Percentiles rank a stretch among this genome's conserved stretches.
Conservation (phyloP, 2,113 vertebrate genomes). For the Pseudorhombus dupliciocellatus region DNA sequence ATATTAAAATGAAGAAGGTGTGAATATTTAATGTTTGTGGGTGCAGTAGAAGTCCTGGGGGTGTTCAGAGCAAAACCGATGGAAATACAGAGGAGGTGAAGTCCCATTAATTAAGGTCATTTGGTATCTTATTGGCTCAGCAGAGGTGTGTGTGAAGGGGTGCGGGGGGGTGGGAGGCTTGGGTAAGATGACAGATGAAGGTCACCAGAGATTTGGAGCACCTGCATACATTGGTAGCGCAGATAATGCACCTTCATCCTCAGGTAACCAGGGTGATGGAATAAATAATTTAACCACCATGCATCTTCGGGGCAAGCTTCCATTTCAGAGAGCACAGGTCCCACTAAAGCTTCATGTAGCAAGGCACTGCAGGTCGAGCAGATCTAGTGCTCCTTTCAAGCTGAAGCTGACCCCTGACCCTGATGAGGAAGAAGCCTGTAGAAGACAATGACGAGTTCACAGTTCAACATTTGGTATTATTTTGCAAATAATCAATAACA, state of each 20-base stretch:
- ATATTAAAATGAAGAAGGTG: conserved; percentile 61
- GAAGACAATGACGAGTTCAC: neutral
- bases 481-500: no score
- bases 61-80: conserved; percentile 39
- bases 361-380: neutral
- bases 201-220: conserved; percentile 50
- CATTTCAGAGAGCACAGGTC: conserved; percentile 15
- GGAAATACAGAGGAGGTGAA: conserved; percentile 51
- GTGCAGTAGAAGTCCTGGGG: conserved; percentile 32
- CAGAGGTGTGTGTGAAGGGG: neutral
- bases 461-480: neutral
- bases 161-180: neutral
- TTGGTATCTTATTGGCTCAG: conserved; percentile 43
- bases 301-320: conserved; percentile 5
- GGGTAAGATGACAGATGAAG: conserved; percentile 51
- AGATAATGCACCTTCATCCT: conserved; percentile 33
- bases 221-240: conserved; percentile 9
- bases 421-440: neutral
- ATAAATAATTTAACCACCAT: conserved; percentile 28
- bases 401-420: conserved; percentile 18
- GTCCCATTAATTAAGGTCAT: conserved; percentile 65
- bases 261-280: conserved; percentile 20
- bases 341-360: neutral
- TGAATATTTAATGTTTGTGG: conserved; percentile 70
- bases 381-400: neutral